Base-by-base conservation (phyloP, 1,140 invertebrate species). In the Pygmarrhopalites habei region DNA sequence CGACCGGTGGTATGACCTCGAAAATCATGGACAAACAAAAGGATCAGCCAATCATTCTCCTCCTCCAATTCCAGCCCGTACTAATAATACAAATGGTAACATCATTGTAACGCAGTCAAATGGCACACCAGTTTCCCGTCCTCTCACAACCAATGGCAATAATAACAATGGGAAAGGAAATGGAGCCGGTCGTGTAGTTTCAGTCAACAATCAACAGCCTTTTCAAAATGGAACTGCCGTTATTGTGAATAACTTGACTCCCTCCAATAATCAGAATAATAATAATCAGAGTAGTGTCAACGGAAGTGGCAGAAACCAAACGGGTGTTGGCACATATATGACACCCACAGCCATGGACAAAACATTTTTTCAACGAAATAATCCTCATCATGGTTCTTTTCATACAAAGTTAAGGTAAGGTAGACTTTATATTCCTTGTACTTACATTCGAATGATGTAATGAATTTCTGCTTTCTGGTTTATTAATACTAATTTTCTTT, bases 1-100 rank as follows among this genome's bases (percentile, higher is more conserved):
- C 64, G 84, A 86, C 73, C 78, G 82, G 71, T 86, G 85, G 85
- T 83, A 83, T 66, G 82, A 83, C 62, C 73, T 62, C 78, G 29
- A 81, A 83, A 53, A 71, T 69, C 58, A 69, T 15, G 53, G 62
- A 12, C 47, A 15, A 63, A 62, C 19, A 55, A 44, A 23, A 47
- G 57, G 43, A 58, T 15, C 2, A 53, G 30, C 25, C 3, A 55
- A 76, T 3, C 77, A 78, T 10, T 77, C 80, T 2, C 77, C 77
- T 15, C 82, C 82, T 0, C 81, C 81, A 2, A 72, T 82, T 2
- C 82, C 82, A 2, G 77, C 75, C 1, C 72, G 79, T 3, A 65
- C 44, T 39, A 39, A 17, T 23, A 62, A 66, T 19, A 63, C 49
- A 28, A 46, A 12, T 21, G 58, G 58, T 26, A 59, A 47, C 28